These are phyloP conservation scores for Alloscopus bannaensis DNA, from an alignment of 2,888 invertebrate species.

Conservation along the genomic window DNA sequence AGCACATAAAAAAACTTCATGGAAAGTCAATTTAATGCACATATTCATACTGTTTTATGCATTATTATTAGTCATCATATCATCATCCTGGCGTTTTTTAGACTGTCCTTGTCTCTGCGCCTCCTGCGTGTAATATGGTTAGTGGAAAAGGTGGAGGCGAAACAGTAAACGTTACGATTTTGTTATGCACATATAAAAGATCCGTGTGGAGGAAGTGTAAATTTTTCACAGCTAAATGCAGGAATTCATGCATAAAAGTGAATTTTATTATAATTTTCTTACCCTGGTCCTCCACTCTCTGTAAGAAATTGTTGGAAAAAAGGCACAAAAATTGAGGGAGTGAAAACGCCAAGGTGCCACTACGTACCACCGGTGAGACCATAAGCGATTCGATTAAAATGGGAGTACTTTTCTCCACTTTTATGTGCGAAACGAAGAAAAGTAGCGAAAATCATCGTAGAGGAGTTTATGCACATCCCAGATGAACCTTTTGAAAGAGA, in stretches of 20 bases:
- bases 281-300: neutral
- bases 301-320: neutral
- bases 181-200: slow-evolving; percentile 30
- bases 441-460: no score
- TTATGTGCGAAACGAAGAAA: no score
- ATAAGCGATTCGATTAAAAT: no score
- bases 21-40: slow-evolving; percentile 59
- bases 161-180: neutral
- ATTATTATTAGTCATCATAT: slow-evolving; percentile 43
- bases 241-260: slow-evolving; percentile 56
- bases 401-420: no score
- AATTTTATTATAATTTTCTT: slow-evolving; percentile 42
- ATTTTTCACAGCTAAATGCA: slow-evolving; percentile 25
- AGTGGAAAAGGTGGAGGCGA: neutral
- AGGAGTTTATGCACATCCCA: no score
- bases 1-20: slow-evolving; percentile 35
- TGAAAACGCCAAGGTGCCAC: no score
- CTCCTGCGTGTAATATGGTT: neutral
- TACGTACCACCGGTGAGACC: no score
- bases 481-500: no score
- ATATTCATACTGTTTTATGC: slow-evolving; percentile 50
- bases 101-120: neutral
- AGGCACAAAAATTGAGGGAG: no score
- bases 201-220: neutral
- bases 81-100: neutral